Percentiles rank a stretch among this genome's conserved stretches.
phyloP scores from a whole-genome alignment of 2,888 invertebrate genomes.

The Heteromyza rotundicornis region DNA sequence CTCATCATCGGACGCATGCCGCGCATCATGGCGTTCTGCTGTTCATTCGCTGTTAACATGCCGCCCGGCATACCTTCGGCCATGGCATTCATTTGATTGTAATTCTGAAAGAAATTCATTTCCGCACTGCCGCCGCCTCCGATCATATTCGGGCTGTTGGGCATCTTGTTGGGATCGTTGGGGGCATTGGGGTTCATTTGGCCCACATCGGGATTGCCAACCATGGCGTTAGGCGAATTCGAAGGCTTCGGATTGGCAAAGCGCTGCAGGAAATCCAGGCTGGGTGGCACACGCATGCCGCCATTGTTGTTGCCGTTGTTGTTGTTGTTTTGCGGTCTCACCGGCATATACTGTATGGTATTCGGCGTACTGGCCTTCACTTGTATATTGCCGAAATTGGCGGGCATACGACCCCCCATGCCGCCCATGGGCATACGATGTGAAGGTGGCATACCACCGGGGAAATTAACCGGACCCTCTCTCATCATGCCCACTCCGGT shows the following conservation, averaged over 20 bases:
- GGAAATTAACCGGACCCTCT: constrained; percentile 63
- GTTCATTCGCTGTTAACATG: not conserved
- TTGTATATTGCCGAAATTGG: constrained; percentile 73
- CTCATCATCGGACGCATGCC: constrained; percentile 68
- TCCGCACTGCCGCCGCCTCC: constrained; percentile 31
- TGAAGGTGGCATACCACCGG: constrained; percentile 54
- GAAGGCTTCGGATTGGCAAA: constrained; percentile 75
- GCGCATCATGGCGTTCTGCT: constrained; percentile 56
- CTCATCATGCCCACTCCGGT: constrained; percentile 26
- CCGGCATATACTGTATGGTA: constrained; percentile 97
- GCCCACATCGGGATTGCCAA: constrained; percentile 18
- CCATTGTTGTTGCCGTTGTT: constrained; percentile 63
- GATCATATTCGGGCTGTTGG: constrained; percentile 20
- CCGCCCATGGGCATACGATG: constrained; percentile 69
- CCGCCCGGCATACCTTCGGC: not conserved
- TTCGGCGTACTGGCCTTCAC: constrained; percentile 97
- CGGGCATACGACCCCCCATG: constrained; percentile 71
- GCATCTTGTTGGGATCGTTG: constrained; percentile 34
- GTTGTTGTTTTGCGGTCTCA: constrained; percentile 78
- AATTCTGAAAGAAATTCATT: constrained; percentile 13
- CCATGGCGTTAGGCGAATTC: constrained; percentile 18
- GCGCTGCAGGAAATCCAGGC: constrained; percentile 87
- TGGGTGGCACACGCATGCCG: constrained; percentile 82
- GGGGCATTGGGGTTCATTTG: constrained; percentile 30
- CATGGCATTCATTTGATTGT: constrained; percentile 54